Conservation (phyloP, 2,113 vertebrate genomes). For the Muscicapa adusta region DNA sequence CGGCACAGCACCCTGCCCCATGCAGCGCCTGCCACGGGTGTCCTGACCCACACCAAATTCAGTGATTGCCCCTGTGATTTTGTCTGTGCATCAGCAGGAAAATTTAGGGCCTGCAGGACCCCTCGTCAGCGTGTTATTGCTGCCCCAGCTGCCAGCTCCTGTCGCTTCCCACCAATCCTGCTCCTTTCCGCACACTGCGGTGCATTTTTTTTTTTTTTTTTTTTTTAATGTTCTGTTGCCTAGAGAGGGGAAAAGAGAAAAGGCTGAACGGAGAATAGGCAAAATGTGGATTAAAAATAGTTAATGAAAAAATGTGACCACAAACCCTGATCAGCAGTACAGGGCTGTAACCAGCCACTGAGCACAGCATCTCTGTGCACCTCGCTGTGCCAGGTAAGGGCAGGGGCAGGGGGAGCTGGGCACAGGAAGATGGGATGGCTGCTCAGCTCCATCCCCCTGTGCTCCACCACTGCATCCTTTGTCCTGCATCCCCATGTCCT, state of each 20-base stretch:
- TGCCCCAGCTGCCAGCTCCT: neutral
- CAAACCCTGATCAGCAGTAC: neutral
- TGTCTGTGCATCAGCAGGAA: neutral
- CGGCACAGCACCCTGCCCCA: accelerated
- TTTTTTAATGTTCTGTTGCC: constrained; percentile 13
- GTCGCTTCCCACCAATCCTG: neutral
- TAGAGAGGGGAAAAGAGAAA: constrained; percentile 17
- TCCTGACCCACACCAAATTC: neutral
- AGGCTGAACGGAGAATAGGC: neutral
- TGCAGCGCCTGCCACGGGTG: accelerated
- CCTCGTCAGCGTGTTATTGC: neutral
- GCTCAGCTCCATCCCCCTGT: accelerated
- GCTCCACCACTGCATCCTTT: neutral
- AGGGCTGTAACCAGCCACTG: neutral
- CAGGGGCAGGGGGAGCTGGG: accelerated
- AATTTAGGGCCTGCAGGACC: neutral
- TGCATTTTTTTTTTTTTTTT: neutral
- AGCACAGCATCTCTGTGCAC: neutral
- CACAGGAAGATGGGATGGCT: neutral
- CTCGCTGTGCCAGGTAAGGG: neutral
- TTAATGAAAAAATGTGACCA: constrained; percentile 50
- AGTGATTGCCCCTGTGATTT: neutral
- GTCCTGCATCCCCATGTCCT: accelerated
- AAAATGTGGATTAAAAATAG: constrained; percentile 56
- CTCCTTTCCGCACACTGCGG: neutral